Percentiles rank a stretch among this genome's conserved stretches.
Conservation (phyloP, 1,140 invertebrate species). For the Apis florea region DNA sequence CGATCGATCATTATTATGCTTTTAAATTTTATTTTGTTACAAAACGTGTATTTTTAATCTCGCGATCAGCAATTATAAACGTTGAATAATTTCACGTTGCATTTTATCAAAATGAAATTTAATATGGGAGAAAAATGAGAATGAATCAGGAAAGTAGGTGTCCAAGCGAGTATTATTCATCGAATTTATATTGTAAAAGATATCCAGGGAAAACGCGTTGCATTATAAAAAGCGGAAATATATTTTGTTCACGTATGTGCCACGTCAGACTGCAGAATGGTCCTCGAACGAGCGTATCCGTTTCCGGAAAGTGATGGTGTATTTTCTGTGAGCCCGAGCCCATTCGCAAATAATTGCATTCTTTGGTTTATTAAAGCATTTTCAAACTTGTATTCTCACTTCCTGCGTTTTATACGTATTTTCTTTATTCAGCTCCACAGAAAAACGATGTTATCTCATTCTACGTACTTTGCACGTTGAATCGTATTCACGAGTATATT, state of each 20-base stretch:
- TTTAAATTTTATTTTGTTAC: no score
- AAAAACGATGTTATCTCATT: not conserved
- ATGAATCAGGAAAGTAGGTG: no score
- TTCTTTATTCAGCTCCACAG: not conserved
- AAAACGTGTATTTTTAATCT: no score
- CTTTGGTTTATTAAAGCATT: not conserved
- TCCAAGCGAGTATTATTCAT: not conserved
- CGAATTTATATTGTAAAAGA: not conserved
- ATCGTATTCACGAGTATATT: not conserved
- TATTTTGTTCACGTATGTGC: constrained; percentile 32
- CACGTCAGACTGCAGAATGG: constrained; percentile 24
- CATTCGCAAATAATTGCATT: constrained; percentile 4
- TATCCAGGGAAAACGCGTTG: not conserved
- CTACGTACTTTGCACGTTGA: not conserved
- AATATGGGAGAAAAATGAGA: no score
- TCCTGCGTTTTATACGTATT: not conserved
- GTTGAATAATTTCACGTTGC: no score
- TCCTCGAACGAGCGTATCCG: constrained; percentile 27
- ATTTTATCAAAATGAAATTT: no score
- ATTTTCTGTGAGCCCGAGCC: constrained; percentile 9
- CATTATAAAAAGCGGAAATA: not conserved
- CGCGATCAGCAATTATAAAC: no score
- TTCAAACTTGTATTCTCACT: not conserved
- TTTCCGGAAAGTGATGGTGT: constrained; percentile 28
- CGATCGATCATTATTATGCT: no score